phyloP scores from a whole-genome alignment of 2,797 vertebrate species.

The Ctenosaura bakeri region DNA sequence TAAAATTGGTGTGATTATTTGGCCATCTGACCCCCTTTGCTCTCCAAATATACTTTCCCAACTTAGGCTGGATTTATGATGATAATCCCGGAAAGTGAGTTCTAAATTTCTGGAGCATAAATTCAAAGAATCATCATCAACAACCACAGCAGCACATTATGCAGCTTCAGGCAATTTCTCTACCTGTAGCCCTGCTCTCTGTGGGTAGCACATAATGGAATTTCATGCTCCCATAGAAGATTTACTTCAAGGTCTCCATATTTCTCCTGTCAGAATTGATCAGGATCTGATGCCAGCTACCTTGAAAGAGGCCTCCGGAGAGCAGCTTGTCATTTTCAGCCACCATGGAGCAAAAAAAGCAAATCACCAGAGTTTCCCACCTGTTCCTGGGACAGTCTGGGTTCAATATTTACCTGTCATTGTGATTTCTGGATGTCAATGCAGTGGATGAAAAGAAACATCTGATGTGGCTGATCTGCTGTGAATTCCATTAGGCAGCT shows the following conservation, averaged over 20 bases:
- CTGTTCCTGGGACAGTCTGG: constrained; percentile 63
- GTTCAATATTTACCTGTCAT: constrained; percentile 49
- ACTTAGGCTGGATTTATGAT: not conserved
- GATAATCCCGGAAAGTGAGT: not conserved
- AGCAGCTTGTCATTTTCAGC: constrained; percentile 51
- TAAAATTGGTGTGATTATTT: not conserved
- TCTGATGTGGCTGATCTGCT: constrained; percentile 54
- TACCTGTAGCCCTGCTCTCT: not conserved
- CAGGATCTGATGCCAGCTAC: constrained; percentile 60
- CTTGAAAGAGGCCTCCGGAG: constrained; percentile 44
- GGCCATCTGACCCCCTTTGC: not conserved
- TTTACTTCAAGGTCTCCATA: constrained; percentile 27
- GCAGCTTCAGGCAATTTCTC: not conserved
- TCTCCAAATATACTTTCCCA: not conserved
- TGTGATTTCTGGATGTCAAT: constrained; percentile 59
- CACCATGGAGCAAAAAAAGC: constrained; percentile 15
- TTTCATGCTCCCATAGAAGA: not conserved
- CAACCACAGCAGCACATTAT: too few relatives aligned
- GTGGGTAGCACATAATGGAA: not conserved
- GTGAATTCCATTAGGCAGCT: constrained; percentile 18
- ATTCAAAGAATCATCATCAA: too few relatives aligned
- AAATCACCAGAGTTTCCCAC: constrained; percentile 52
- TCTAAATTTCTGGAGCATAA: not conserved
- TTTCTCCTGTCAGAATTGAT: constrained; percentile 51
- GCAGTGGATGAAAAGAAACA: constrained; percentile 37